A percentile compares a stretch with the other conserved stretches of the same genome.
Evolutionary conservation across 2,797 vertebrate genomes (phyloP).

Genomic region (Potorous gilbertii): DNA sequence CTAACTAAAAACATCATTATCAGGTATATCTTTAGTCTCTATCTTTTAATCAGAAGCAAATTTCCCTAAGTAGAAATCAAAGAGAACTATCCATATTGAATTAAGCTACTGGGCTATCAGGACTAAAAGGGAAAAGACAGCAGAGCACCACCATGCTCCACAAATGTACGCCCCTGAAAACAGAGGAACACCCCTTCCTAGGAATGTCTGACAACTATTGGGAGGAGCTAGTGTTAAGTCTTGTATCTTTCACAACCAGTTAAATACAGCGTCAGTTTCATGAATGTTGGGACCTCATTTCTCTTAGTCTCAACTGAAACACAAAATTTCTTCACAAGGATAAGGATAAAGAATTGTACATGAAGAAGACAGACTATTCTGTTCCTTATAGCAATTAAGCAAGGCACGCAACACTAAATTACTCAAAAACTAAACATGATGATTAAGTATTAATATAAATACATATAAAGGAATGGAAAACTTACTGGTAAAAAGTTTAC

Average conservation of each 20-base stretch:
- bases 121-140: not conserved
- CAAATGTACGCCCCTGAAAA: not conserved
- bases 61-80: not conserved
- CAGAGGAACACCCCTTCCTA: not conserved
- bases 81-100: not conserved
- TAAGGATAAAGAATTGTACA: slow-evolving; percentile 15
- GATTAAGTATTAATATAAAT: slow-evolving; percentile 28
- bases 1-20: not conserved
- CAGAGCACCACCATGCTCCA: not conserved
- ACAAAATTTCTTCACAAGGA: not conserved
- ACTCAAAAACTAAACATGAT: not conserved
- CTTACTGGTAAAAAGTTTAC: slow-evolving; percentile 85
- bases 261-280: slow-evolving; percentile 15
- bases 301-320: slow-evolving; percentile 8
- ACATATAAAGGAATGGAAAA: slow-evolving; percentile 47
- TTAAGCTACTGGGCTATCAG: not conserved
- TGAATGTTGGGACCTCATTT: slow-evolving; percentile 15
- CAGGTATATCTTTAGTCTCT: not conserved
- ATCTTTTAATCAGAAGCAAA: not conserved
- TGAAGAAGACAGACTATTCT: slow-evolving; percentile 16
- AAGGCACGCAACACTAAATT: slow-evolving; percentile 7
- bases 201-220: slow-evolving; percentile 34
- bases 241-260: slow-evolving; percentile 7
- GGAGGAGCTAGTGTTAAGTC: slow-evolving; percentile 16
- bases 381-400: slow-evolving; percentile 32